A percentile compares a stretch with the other conserved stretches of the same genome.
Evolutionary conservation across 2,888 invertebrate species (phyloP).

Genomic region (Sesia apiformis): DNA sequence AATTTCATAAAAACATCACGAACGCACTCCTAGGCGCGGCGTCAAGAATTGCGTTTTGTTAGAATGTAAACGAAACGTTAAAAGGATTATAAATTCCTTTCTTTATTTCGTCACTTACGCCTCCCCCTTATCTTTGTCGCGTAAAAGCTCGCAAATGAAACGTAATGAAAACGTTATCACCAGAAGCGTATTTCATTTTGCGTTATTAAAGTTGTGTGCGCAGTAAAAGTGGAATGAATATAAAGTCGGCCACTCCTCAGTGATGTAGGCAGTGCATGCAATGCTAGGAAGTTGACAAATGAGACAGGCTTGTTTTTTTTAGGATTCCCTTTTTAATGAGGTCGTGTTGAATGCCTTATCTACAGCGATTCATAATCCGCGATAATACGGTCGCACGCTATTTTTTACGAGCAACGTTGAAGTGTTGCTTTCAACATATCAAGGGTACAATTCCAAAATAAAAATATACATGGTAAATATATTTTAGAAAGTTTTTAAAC

Average conservation of each 20-base stretch:
- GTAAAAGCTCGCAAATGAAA: slow-evolving; percentile 8
- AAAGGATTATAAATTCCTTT: slow-evolving; percentile 3
- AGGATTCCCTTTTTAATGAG: slow-evolving; percentile 44
- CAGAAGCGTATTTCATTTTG: slow-evolving; percentile 38
- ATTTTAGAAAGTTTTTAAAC: no score
- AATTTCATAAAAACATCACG: no score
- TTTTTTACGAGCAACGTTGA: slow-evolving; percentile 25
- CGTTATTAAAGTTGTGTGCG: slow-evolving; percentile 43
- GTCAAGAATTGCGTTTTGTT: no score
- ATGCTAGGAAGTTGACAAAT: slow-evolving; percentile 55
- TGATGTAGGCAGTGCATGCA: slow-evolving; percentile 41
- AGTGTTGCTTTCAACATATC: slow-evolving; percentile 24
- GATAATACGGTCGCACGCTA: slow-evolving; percentile 30
- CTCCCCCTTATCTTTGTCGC: slow-evolving; percentile 5
- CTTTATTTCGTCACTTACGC: slow-evolving; percentile 7
- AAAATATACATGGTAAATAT: no score
- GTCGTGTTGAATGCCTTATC: slow-evolving; percentile 49
- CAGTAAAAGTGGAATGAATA: slow-evolving; percentile 37
- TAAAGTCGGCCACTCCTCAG: slow-evolving; percentile 46
- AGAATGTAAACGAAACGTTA: not conserved
- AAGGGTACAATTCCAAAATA: slow-evolving; percentile 8
- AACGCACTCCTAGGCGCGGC: no score
- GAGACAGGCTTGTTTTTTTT: slow-evolving; percentile 41
- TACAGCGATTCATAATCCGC: slow-evolving; percentile 42
- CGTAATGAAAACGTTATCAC: slow-evolving; percentile 29